Conservation (phyloP, 2,797 vertebrate species). For the Cryptoblepharus egeriae region DNA sequence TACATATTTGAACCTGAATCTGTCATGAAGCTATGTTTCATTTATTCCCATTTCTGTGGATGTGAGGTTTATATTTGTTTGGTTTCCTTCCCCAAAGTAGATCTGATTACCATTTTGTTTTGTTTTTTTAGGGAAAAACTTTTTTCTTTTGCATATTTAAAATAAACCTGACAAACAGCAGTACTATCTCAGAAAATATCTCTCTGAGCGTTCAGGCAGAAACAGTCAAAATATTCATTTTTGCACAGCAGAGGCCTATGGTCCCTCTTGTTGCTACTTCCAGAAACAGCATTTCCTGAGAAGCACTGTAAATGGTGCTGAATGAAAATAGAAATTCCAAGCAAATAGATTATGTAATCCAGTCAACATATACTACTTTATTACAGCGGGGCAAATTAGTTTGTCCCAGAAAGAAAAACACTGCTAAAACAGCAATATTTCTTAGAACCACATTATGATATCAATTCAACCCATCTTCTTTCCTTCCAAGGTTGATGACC, state of each 20-base stretch:
- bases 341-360: not conserved
- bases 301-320: rapidly evolving
- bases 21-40: not conserved
- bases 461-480: not conserved
- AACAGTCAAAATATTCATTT: not conserved
- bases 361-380: not conserved
- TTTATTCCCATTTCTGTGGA: not conserved
- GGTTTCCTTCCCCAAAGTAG: too few relatives aligned
- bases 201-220: not conserved
- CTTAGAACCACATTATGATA: not conserved
- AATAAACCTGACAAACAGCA: not conserved
- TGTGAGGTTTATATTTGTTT: not conserved
- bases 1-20: too few relatives aligned
- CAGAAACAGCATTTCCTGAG: not conserved
- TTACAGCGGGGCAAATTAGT: not conserved
- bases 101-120: too few relatives aligned
- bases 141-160: not conserved
- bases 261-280: constrained; percentile 7
- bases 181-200: not conserved
- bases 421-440: not conserved
- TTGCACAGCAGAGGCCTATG: rapidly evolving
- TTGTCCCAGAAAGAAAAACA: not conserved
- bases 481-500: not conserved
- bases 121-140: not conserved
- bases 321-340: not conserved